phyloP scores from a whole-genome alignment of 2,888 invertebrate species.

The Eupithecia insigniata region DNA sequence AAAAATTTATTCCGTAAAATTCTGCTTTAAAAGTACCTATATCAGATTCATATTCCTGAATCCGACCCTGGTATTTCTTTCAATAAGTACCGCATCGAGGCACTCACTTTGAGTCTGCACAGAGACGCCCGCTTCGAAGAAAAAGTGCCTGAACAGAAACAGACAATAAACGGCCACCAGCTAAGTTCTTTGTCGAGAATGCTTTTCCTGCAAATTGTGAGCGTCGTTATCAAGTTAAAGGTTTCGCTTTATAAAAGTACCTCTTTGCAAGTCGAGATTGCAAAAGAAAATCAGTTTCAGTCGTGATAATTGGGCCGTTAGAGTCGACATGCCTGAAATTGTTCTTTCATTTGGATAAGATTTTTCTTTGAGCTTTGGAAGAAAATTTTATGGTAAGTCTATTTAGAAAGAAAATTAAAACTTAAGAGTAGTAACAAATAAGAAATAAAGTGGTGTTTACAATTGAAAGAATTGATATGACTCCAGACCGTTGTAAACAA shows the following conservation, averaged over 20 bases:
- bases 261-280: constrained; percentile 22
- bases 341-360: constrained; percentile 3
- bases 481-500: too few relatives aligned
- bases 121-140: constrained; percentile 38
- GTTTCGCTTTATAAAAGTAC: constrained; percentile 33
- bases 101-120: constrained; percentile 43
- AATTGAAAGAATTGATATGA: too few relatives aligned
- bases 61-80: constrained; percentile 40
- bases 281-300: constrained; percentile 24
- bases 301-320: constrained; percentile 25
- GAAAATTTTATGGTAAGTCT: neutral
- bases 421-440: too few relatives aligned
- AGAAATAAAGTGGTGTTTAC: too few relatives aligned
- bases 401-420: too few relatives aligned
- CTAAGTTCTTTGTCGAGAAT: constrained; percentile 38
- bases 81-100: constrained; percentile 27
- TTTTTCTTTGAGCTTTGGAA: constrained; percentile 5
- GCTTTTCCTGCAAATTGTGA: constrained; percentile 34
- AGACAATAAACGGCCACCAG: constrained; percentile 44
- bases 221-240: constrained; percentile 41
- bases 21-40: too few relatives aligned
- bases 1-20: too few relatives aligned
- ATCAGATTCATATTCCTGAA: neutral
- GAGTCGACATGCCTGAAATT: neutral
- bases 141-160: constrained; percentile 42